Evolutionary conservation across 2,888 invertebrate genomes (phyloP).

Genomic region (Pyrrhosoma nymphula): DNA sequence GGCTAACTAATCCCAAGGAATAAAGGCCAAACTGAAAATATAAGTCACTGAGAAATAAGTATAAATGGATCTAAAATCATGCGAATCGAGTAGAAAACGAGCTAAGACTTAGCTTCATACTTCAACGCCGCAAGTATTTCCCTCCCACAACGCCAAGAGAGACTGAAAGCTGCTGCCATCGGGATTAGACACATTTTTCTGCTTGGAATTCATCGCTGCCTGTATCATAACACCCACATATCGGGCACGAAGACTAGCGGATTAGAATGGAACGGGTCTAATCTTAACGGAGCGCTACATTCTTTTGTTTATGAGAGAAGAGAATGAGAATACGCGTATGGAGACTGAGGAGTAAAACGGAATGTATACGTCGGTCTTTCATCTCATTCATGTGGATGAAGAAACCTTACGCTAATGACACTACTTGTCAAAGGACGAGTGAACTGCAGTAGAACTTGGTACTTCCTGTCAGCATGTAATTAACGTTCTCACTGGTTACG

Average conservation of each 20-base stretch:
- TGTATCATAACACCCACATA: neutral
- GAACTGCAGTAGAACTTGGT: no score
- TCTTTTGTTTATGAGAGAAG: no score
- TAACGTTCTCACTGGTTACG: no score
- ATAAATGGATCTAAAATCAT: neutral
- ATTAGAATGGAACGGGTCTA: neutral
- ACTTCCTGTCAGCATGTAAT: no score
- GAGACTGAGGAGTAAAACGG: no score
- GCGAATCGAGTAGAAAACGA: neutral
- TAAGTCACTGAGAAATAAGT: conserved; percentile 70
- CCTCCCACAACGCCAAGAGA: neutral
- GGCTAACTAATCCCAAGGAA: conserved; percentile 81
- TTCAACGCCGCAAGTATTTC: conserved; percentile 38
- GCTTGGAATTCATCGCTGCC: neutral
- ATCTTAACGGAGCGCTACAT: neutral
- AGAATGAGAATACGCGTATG: no score
- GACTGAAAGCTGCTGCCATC: neutral
- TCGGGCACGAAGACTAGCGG: neutral
- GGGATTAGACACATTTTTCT: neutral
- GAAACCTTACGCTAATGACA: no score
- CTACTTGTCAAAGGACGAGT: no score
- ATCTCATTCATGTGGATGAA: no score
- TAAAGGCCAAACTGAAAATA: conserved; percentile 81
- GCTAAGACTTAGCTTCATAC: neutral
- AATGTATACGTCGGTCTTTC: no score